A percentile compares a stretch with the other conserved stretches of the same genome.
These are phyloP conservation scores for Dicerorhinus sumatrensis DNA, from an alignment of 2,113 vertebrate genomes.

Conservation along the genomic window DNA sequence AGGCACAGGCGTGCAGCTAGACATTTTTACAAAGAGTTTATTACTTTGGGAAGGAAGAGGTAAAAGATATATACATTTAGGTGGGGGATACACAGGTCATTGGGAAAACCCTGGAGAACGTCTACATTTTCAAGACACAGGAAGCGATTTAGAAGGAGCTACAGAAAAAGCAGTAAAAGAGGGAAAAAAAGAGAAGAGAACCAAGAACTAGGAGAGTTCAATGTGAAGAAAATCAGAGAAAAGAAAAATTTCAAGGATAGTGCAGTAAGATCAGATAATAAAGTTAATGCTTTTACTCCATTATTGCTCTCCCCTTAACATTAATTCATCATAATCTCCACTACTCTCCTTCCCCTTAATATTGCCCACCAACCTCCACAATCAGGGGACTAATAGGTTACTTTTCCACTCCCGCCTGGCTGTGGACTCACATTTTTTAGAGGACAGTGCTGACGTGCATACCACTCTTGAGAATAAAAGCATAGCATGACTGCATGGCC, in stretches of 20 bases:
- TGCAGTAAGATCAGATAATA: background rate
- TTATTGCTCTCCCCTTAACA: background rate
- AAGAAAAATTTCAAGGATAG: background rate
- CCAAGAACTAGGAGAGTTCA: background rate
- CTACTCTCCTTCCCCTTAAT: background rate
- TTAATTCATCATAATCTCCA: background rate
- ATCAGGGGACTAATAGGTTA: background rate
- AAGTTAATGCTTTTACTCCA: background rate
- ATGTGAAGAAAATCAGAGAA: background rate
- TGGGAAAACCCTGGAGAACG: background rate
- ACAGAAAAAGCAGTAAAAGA: background rate
- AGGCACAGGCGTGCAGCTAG: background rate
- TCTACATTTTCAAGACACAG: background rate
- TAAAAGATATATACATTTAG: background rate
- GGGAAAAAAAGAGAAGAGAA: background rate
- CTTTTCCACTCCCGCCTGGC: background rate
- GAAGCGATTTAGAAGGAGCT: background rate
- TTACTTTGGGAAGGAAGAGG: background rate
- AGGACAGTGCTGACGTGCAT: constrained; percentile 95
- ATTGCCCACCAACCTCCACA: background rate
- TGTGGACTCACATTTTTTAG: constrained; percentile 90
- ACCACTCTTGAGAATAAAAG: constrained; percentile 98
- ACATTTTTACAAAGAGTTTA: background rate
- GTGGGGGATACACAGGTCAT: background rate
- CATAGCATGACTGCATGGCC: constrained; percentile 95